These are phyloP conservation scores for Chaetodon trifascialis DNA, from an alignment of 2,113 vertebrate species.

Conservation along the genomic window DNA sequence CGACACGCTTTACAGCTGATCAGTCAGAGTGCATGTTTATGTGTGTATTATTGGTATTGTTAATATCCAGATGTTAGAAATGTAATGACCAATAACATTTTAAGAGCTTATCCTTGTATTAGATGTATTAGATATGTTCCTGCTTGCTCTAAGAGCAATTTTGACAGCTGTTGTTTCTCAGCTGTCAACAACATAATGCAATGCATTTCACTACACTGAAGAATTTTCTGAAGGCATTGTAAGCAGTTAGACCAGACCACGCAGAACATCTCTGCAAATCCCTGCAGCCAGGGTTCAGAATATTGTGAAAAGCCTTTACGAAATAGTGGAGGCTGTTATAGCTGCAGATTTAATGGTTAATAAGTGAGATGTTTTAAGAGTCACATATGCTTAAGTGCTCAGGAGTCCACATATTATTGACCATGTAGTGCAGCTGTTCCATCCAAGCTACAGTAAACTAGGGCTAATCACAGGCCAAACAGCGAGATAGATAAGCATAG, in stretches of 20 bases:
- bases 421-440: background rate
- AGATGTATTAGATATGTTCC: background rate
- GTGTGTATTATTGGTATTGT: background rate
- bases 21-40: background rate
- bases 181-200: background rate
- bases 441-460: background rate
- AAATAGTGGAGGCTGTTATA: background rate
- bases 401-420: background rate
- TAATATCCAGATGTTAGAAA: background rate
- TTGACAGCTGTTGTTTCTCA: constrained; percentile 8
- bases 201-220: constrained; percentile 1
- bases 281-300: background rate
- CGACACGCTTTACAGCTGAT: background rate
- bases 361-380: background rate
- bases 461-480: background rate
- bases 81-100: background rate
- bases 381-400: background rate
- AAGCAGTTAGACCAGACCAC: background rate
- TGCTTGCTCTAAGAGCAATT: background rate
- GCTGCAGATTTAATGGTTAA: background rate
- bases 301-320: background rate
- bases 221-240: background rate
- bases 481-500: constrained; percentile 19
- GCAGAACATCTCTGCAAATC: too few species aligned
- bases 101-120: background rate